Evolutionary conservation across 2,888 invertebrate species (phyloP), one percentile per base, ranked within the genome.

Genomic region (Agelastica alni): DNA sequence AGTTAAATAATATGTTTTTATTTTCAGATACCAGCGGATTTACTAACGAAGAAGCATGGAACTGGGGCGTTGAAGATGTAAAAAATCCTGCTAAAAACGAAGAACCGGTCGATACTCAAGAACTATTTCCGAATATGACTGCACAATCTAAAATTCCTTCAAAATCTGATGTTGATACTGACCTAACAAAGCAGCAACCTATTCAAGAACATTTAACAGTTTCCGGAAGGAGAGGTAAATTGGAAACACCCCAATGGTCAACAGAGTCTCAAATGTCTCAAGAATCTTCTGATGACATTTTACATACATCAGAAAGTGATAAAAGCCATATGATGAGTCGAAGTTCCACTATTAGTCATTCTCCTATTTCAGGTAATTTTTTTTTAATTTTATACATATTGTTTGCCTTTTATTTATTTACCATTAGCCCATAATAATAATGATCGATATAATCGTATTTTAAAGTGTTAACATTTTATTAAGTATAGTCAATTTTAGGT

Each of bases 251-350:
- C 2, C 85, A 85, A 63, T 85, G 85, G 85, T 85, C 85, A 3
- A 83, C 82, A 48, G 85, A 85, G 69, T 85, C 85, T 26, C 84
- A 85, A 70, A 80, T 83, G 75, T 85, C 84, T 6, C 83, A 85
- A 69, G 85, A 85, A 64, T 85, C 85, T 2, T 85, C 84, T 57
- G 85, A 85, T 64, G 83, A 84, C 22, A 77, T 81, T 14, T 76
- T 81, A 30, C 83, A 83, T 42, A 83, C 83, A 7, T 83, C 84
- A 6, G 84, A 84, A 67, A 83, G 82, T 49, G 83, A 83, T 37
- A 82, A 83, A 68, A 83, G 83, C 76, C 81, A 81, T 62, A 81
- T 81, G 68, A 80, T 81, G 56, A 84, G 84, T 2, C 77, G 83
- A 59, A 76, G 75, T 52, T 76, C 77, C 2, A 76, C 76, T 1